phyloP scores from a whole-genome alignment of 1,140 invertebrate genomes.

The Brachionus manjavacas region DNA sequence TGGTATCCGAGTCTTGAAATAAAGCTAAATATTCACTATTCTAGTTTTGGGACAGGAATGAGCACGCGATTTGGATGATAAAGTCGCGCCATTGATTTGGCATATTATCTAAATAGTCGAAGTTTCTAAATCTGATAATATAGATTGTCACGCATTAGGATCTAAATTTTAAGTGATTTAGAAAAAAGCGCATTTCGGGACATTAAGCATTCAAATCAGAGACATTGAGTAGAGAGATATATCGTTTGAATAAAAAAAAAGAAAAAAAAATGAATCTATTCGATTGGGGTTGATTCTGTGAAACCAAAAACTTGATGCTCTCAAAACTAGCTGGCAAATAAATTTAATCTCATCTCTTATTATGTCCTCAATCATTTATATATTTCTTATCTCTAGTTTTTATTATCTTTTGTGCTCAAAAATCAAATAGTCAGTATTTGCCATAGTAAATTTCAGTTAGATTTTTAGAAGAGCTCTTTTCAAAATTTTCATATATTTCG shows the following conservation, averaged over 20 bases:
- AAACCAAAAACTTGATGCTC: slow-evolving; percentile 29
- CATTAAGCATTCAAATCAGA: slow-evolving; percentile 5
- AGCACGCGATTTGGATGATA: not conserved
- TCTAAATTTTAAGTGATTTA: not conserved
- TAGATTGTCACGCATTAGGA: slow-evolving; percentile 33
- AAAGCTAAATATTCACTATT: not conserved
- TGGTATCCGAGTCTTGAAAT: not conserved
- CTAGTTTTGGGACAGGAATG: not conserved
- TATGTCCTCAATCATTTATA: slow-evolving; percentile 22
- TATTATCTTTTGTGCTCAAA: slow-evolving; percentile 20
- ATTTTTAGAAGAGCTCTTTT: slow-evolving; percentile 32
- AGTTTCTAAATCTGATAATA: slow-evolving; percentile 30
- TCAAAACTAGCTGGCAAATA: slow-evolving; percentile 22
- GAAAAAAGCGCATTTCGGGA: not conserved
- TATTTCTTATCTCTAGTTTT: slow-evolving; percentile 33
- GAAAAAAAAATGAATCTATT: not conserved
- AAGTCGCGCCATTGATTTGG: not conserved
- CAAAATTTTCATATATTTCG: slow-evolving; percentile 22
- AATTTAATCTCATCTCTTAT: slow-evolving; percentile 35
- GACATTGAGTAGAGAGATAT: not conserved
- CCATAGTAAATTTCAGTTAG: slow-evolving; percentile 28
- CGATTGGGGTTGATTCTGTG: not conserved
- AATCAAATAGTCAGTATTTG: slow-evolving; percentile 18
- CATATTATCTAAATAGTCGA: not conserved
- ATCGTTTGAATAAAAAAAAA: not conserved